phyloP scores from a whole-genome alignment of 2,113 vertebrate genomes.

The Phasianus colchicus region DNA sequence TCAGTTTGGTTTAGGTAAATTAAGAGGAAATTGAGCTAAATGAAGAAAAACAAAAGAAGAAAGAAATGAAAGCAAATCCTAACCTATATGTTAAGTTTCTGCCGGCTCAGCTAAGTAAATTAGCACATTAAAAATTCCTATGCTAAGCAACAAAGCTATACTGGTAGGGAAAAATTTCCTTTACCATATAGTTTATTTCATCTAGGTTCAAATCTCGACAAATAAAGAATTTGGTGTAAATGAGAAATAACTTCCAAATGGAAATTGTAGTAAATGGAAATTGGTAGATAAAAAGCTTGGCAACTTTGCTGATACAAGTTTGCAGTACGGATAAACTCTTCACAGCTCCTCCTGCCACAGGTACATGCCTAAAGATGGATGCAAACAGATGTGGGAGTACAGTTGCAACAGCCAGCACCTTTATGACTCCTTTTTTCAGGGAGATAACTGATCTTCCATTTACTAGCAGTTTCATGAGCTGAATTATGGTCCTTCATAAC shows the following conservation, averaged over 20 bases:
- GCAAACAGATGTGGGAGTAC: not conserved
- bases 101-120: not conserved
- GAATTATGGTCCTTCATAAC: not conserved
- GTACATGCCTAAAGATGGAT: not conserved
- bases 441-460: not conserved
- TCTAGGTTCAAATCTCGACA: not conserved
- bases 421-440: not conserved
- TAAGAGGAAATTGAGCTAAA: constrained; percentile 19
- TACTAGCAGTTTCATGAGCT: not conserved
- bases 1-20: constrained; percentile 11
- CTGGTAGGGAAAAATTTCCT: not conserved
- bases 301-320: not conserved
- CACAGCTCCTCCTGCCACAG: not conserved
- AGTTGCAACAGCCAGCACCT: not conserved
- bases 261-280: not conserved
- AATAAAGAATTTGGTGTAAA: not conserved
- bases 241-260: not conserved
- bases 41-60: constrained; percentile 18
- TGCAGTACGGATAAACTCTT: not conserved
- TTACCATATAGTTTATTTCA: not conserved
- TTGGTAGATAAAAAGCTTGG: rapidly evolving
- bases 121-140: not conserved
- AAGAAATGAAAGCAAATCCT: constrained; percentile 2
- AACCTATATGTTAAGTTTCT: not conserved
- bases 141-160: not conserved